Evolutionary conservation across 2,797 vertebrate species (phyloP).

Genomic region (Chaetodon trifasciatus): DNA sequence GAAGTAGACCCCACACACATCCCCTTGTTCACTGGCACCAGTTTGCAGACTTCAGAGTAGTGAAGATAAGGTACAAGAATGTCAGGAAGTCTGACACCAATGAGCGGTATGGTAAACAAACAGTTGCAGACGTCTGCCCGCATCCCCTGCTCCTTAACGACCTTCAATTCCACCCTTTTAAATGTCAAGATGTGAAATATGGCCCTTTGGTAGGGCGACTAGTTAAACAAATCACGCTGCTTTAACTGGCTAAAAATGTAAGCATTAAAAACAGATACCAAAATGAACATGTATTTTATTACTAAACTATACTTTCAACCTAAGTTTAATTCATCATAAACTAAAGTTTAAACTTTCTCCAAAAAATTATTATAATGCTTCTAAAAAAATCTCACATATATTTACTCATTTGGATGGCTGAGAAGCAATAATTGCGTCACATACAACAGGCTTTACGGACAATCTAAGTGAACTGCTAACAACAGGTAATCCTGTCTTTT

Average conservation of each 20-base stretch:
- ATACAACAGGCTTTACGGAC: conserved; percentile 8
- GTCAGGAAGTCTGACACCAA: conserved; percentile 87
- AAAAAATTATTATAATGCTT: not conserved
- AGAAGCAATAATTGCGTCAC: not conserved
- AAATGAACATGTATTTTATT: not conserved
- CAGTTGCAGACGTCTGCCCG: conserved; percentile 84
- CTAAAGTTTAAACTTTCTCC: not conserved
- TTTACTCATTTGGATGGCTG: not conserved
- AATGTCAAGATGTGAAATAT: conserved; percentile 81
- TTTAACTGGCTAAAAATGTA: conserved; percentile 15
- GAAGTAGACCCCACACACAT: conserved; percentile 73
- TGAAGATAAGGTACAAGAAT: conserved; percentile 86
- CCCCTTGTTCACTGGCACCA: conserved; percentile 76
- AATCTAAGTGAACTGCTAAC: conserved; percentile 6
- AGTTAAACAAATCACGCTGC: conserved; percentile 59
- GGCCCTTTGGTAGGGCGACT: conserved; percentile 36
- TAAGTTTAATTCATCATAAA: not conserved
- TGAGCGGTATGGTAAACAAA: conserved; percentile 84
- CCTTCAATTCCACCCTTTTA: conserved; percentile 82
- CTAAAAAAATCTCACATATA: too few relatives aligned
- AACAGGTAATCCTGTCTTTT: conserved; percentile 35
- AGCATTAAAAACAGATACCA: not conserved
- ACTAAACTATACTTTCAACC: not conserved
- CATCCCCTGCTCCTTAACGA: conserved; percentile 81
- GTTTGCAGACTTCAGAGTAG: conserved; percentile 77